phyloP scores from a whole-genome alignment of 1,140 invertebrate genomes.

The Cecropterus lyciades region DNA sequence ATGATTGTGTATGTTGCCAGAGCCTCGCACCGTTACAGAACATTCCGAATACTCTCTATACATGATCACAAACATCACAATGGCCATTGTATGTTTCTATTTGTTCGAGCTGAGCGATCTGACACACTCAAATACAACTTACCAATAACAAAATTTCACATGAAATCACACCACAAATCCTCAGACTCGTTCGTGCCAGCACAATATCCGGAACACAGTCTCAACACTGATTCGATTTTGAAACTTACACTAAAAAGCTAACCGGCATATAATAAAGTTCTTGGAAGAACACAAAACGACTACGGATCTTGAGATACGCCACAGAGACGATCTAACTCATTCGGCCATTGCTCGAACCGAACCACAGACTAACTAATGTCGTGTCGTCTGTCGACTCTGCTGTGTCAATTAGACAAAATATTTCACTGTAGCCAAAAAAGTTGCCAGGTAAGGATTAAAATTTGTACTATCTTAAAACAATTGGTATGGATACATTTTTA shows the following conservation, averaged over 20 bases:
- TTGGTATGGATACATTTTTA: no score
- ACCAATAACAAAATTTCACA: conserved; percentile 69
- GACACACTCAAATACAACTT: conserved; percentile 50
- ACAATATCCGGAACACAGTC: conserved; percentile 36
- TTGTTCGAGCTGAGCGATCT: conserved; percentile 37
- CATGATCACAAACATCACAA: conserved; percentile 39
- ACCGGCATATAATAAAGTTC: conserved; percentile 41
- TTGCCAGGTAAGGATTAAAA: neutral
- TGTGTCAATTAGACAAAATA: conserved; percentile 7
- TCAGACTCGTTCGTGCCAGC: conserved; percentile 4
- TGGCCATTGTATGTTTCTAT: conserved; percentile 42
- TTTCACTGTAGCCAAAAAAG: neutral
- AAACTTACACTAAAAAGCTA: conserved; percentile 46
- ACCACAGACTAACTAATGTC: conserved; percentile 43
- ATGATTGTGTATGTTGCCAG: conserved; percentile 28
- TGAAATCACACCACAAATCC: conserved; percentile 43
- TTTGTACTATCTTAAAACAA: neutral
- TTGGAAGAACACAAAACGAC: conserved; percentile 47
- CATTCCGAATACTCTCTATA: conserved; percentile 11
- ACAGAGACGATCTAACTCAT: conserved; percentile 44
- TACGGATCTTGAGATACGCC: conserved; percentile 43
- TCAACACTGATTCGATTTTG: conserved; percentile 47
- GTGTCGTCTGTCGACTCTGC: conserved; percentile 10
- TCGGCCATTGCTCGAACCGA: conserved; percentile 63
- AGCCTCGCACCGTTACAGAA: conserved; percentile 8